These are phyloP conservation scores for Achroia grisella DNA, from an alignment of 1,140 invertebrate genomes.

Conservation along the genomic window DNA sequence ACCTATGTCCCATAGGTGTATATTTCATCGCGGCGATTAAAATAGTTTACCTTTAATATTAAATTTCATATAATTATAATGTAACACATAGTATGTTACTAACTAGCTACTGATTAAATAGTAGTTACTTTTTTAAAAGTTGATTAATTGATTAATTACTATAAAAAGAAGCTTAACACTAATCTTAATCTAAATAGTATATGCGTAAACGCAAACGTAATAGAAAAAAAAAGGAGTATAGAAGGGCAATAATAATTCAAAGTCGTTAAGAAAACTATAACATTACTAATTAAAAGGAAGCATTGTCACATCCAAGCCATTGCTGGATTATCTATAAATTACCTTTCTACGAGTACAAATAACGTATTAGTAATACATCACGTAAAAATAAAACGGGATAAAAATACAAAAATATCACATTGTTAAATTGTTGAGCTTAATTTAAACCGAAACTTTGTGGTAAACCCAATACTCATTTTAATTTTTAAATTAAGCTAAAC, in stretches of 20 bases:
- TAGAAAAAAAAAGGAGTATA: constrained; percentile 44
- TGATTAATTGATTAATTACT: constrained; percentile 59
- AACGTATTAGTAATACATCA: constrained; percentile 49
- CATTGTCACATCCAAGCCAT: constrained; percentile 38
- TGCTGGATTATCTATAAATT: constrained; percentile 20
- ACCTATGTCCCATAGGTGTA: constrained; percentile 11
- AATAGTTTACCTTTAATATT: constrained; percentile 13
- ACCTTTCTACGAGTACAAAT: constrained; percentile 46
- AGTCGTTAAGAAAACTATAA: constrained; percentile 58
- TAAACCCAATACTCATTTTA: constrained; percentile 31
- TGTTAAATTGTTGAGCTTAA: constrained; percentile 72
- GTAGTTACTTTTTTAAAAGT: constrained; percentile 49
- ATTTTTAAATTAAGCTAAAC: constrained; percentile 69
- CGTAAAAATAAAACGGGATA: constrained; percentile 53
- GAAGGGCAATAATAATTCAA: constrained; percentile 51
- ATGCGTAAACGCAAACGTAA: constrained; percentile 54
- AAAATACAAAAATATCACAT: constrained; percentile 73
- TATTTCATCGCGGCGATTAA: constrained; percentile 4
- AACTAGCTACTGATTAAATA: constrained; percentile 62
- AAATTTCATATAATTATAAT: constrained; percentile 23
- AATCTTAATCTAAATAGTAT: constrained; percentile 52
- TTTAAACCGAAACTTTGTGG: constrained; percentile 49
- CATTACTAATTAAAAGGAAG: constrained; percentile 53
- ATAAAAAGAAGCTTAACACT: constrained; percentile 51
- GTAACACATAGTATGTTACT: constrained; percentile 42